Base-by-base conservation (phyloP, 2,797 vertebrate genomes). In the Phalloptychus januarius region DNA sequence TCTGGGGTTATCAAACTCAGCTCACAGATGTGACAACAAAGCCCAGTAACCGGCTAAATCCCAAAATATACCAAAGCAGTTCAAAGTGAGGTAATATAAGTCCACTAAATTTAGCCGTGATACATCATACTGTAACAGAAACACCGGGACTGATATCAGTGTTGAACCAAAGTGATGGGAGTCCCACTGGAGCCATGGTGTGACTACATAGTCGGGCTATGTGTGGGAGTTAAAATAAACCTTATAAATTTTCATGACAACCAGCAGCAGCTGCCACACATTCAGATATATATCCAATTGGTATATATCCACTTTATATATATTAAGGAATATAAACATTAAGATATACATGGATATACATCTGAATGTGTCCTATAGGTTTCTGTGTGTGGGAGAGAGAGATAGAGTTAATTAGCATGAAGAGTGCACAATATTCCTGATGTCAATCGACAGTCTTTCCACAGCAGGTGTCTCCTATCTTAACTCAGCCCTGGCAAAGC, bases 221-320 rank as follows among this genome's bases (percentile, higher is more conserved):
- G 88, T 78, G 87, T 85, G 79, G 86, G 89, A 91, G 92, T 89
- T 89, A 77, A 93, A 94, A 93, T 92, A 92, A 94, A 89, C 84
- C 84, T 82, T 69, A 81, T 72, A 87, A 90, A 90, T 81, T 7
- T 91, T 91, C 79, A 81, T 79, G 89, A 86, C 85, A 81, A 83
- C 75, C 81, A 80, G 79, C 79, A 90, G 82, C 79, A 86, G 86
- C 72, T 76, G 54, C 54, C 79, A 76, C 76, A 79, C 86, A 91
- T 91, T 92, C 90, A 52, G 7, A 52, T 25, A 52, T 50, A 23
- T 50, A 50, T 50, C 7, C 20, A 50, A 50, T 3, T 23, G 13
- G 15, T 4, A 45, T 46, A 46, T 50, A 20, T 48, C 5, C 15
- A 46, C 16, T 83, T 61, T 79, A 5, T 54, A 50, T 46, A 46